Evolutionary conservation across 30 jellyfish, hydroid and myxozoan species (phyloP), one percentile per base, ranked within the genome.

Genomic region (Chironex yamaguchii): DNA sequence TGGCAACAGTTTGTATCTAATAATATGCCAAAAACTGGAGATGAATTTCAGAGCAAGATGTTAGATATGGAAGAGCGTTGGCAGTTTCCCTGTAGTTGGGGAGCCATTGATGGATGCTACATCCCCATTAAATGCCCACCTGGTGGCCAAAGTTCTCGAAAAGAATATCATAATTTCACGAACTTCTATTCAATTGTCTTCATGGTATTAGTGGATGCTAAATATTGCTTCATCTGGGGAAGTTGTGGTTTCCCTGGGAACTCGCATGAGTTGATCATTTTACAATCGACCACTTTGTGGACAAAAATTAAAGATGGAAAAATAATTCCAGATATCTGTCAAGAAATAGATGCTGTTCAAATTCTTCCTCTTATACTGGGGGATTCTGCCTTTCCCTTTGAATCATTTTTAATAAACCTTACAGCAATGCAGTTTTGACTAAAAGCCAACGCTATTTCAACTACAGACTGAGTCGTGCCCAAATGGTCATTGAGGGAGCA

Each of bases 391-490:
- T 72, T 86, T 42, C 96, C 89, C 24, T 74, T 76, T 34, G 78
- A 67, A 30, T 26, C 76, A 11, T 81, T 71, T 64, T 28, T 71
- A 12, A 79, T 54, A 71, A 89, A 72, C 97, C 97, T 11, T 81
- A 79, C 79, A 76, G 84, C 80, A 82, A 72, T 89, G 97, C 97
- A 1, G 89, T 68, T 23, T 34, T 89, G 64, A 20, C 87, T 29
- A 36, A 69, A 32, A 54, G 75, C 49, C 92, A 89, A 89, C 34
- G 90, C 24, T 65, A 89, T 71, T 89, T 89, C 85, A 80, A 89
- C 82, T 89, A 89, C 82, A 30, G 97, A 81, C 87, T 74, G 64
- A 81, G 97, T 67, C 94, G 97, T 29, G 97, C 97, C 54, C 22
- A 91, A 33, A 62, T 89, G 91, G 94, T 71, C 22, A 81, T 84